Evolutionary conservation across 1,140 invertebrate species (phyloP), one percentile per base, ranked within the genome.

Genomic region (Bombus polaris): DNA sequence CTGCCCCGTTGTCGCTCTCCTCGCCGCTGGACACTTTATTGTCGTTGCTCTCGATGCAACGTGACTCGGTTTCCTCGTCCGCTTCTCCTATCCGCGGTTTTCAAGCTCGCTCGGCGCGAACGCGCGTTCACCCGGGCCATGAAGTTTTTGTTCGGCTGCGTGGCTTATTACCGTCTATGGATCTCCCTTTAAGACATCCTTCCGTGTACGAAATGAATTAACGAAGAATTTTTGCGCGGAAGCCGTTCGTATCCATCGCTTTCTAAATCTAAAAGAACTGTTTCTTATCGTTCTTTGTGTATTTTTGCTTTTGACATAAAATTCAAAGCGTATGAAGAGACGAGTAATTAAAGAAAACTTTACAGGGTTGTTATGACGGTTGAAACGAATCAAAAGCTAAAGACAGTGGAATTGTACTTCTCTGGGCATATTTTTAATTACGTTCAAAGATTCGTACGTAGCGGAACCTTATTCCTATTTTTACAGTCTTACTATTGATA

Each of bases 21-120:
- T 90, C 83, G 85, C 81, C 86, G 87, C 88, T 75, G 90, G 89
- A 92, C 92, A 91, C 90, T 92, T 94, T 92, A 93, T 94, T 90
- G 91, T 93, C 87, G 87, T 89, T 71, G 81, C 76, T 83, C 76
- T 81, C 86, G 76, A 86, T 80, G 85, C 86, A 85, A 80, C 83
- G 74, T 32, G 77, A 85, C 70, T 80, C 77, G 59, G 53, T 81
- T 47, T 59, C 42, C 62, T 71, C 35, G 22, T 53, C 35, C 28
- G 47, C 35, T 8, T 37, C 18, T 35, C 22, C 18, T 66, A 57
- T 66, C 80, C 32, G 18, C 47, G 47, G 18, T 53, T 53, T 53
- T 71, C 32, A 28, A 9, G 3, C 72, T 74, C 42, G 32, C 13
- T 6, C 18, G n/a, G 12, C 42, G 42, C 18, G 73, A 47, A 57